Base-by-base conservation (phyloP, 2,888 invertebrate genomes). In the Rhodophaea formosa region DNA sequence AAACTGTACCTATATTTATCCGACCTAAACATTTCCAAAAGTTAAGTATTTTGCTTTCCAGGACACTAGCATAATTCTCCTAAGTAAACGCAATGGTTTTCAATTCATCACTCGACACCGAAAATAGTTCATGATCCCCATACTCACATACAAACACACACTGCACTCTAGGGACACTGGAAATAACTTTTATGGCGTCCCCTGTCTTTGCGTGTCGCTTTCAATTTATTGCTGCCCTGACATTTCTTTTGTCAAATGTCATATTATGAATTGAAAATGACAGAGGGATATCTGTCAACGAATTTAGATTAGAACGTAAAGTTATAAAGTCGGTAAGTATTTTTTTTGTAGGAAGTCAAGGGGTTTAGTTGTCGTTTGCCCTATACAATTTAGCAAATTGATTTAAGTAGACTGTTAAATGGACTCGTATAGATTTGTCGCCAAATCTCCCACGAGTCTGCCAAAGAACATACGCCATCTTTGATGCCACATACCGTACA, bases 101-200 rank as follows among this genome's bases (percentile, higher is more conserved):
- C 56, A 46, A 56, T 46, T 39, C 56, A 47, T 56, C 42, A 56
- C n/a, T 16, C 30, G 12, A 51, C 58, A 65, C 66, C 66, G 72
- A 72, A 74, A 70, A 71, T 59, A 65, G 66, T 65, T 66, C 70
- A 71, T 67, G 62, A 61, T 67, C 60, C 47, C 62, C 59, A 63
- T 62, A 62, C 66, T 62, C 56, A 47, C 57, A 66, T 62, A 59
- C 58, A 62, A 62, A 68, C 62, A 58, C 54, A 68, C 65, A 73
- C 66, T 63, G 64, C 66, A 60, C 77, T 64, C 75, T 10, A 49
- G 74, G 70, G 78, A 65, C 53, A 45, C 46, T 67, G 59, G 60
- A 74, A 75, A 75, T 75, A 75, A 61, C 69, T 64, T 61, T 63
- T 65, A 66, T 62, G 58, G 61, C 59, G 54, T 56, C 55, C 56